phyloP scores from a whole-genome alignment of 92 coral and sea anemone genomes.

The Muricea muricata region DNA sequence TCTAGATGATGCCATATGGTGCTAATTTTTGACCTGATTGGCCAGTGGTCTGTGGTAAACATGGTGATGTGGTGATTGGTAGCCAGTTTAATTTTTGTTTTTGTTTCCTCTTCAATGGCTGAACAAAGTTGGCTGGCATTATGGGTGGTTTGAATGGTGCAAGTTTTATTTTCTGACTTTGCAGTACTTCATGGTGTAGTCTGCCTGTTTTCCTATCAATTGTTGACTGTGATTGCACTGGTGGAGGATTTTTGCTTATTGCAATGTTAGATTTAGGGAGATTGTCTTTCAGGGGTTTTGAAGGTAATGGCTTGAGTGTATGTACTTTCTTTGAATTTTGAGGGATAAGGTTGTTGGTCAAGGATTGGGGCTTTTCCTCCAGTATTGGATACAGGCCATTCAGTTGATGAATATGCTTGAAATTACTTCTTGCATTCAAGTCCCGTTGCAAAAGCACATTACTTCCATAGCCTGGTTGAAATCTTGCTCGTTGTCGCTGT shows the following conservation, averaged over 20 bases:
- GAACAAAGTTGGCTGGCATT: neutral
- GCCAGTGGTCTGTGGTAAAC: neutral
- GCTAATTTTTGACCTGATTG: slow-evolving; percentile 3
- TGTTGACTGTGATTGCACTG: neutral
- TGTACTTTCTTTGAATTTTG: neutral
- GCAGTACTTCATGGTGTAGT: neutral
- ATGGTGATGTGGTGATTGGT: slow-evolving; percentile 79
- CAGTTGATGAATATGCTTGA: neutral
- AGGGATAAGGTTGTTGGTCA: neutral
- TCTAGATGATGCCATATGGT: neutral
- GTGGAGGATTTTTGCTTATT: neutral
- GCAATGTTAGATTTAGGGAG: neutral
- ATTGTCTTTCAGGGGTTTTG: neutral
- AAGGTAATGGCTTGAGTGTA: neutral
- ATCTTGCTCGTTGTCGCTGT: slow-evolving; percentile 6
- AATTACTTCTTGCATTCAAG: neutral
- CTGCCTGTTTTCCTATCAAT: neutral
- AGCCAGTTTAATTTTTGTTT: slow-evolving; percentile 81
- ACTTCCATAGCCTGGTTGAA: neutral
- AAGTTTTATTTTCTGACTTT: neutral
- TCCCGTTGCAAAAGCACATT: neutral
- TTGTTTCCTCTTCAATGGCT: neutral
- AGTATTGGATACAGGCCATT: neutral
- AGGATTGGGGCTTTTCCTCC: neutral
- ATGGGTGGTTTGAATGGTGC: neutral